Evolutionary conservation across 1,140 invertebrate species (phyloP), one percentile per base, ranked within the genome.

Genomic region (Littorina saxatilis): DNA sequence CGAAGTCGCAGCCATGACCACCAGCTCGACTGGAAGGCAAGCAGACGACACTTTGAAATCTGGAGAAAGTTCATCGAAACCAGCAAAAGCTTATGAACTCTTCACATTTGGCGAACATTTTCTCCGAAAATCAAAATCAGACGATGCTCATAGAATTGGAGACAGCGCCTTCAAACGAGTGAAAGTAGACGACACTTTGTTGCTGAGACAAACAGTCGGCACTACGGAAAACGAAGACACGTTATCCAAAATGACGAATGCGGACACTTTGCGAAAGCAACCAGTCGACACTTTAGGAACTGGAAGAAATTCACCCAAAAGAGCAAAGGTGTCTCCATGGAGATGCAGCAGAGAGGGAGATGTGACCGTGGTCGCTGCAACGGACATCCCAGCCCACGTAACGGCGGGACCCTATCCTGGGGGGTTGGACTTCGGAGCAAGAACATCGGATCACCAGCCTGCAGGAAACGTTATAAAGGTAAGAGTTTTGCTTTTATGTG

Each of bases 341-440:
- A 3, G n/a, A 2, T 17, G 66, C 17, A 20, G 63, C 66, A 39
- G 66, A 1, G 32, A 40, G 17, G 68, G 40, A 5, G 75, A 76
- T 43, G 74, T 73, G 13, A 82, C 79, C 1, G 84, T 88, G 32
- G 43, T 84, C 23, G 83, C 85, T 0, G 55, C 55, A 20, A 81
- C 66, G 11, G 82, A 84, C 40, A 83, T 88, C 23, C 87, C 87
- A 3, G 66, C 76, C 37, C 70, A 80, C 7, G 63, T 47, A 20
- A 73, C 66, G 13, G 79, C 75, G n/a, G 86, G 87, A 47, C 83
- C 85, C 15, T 87, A 86, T 55, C 81, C 85, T 5, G 80, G 58
- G 23, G 81, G 84, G 13, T 74, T 87, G 43, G 73, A 72, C 17
- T 81, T 88, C 35, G 84, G 81, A 2, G 63, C 79, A 27, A 76